phyloP scores from a whole-genome alignment of 2,797 vertebrate genomes.

The Acanthurus leucopareius region DNA sequence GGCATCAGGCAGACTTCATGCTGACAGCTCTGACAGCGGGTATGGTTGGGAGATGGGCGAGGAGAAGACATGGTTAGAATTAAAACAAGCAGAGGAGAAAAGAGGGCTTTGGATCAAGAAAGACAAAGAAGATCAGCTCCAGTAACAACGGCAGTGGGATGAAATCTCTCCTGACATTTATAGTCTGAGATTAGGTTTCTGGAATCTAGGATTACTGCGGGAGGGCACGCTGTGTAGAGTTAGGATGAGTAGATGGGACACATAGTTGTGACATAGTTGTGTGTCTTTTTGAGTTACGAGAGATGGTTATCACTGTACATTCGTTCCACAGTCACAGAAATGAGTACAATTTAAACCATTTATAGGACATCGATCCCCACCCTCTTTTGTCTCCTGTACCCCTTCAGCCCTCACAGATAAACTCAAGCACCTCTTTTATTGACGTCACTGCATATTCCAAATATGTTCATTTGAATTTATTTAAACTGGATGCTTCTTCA shows the following conservation, averaged over 20 bases:
- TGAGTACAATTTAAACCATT: neutral
- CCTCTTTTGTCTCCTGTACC: no score
- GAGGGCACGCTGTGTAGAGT: constrained; percentile 32
- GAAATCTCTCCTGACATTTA: constrained; percentile 63
- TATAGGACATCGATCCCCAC: neutral
- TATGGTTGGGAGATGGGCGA: constrained; percentile 31
- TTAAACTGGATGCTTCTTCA: neutral
- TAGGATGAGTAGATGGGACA: constrained; percentile 33
- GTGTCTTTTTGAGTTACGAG: neutral
- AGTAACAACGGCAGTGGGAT: constrained; percentile 52
- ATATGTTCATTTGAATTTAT: neutral
- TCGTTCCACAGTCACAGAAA: neutral
- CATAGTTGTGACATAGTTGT: neutral
- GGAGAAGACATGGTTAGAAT: constrained; percentile 58
- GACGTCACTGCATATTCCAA: neutral
- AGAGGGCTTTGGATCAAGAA: constrained; percentile 56
- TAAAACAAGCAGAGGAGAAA: constrained; percentile 50
- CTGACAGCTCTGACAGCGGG: constrained; percentile 68
- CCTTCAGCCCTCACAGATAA: neutral
- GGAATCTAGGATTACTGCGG: constrained; percentile 48
- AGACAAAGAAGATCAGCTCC: constrained; percentile 47
- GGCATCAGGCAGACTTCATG: constrained; percentile 45
- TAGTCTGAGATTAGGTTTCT: constrained; percentile 61
- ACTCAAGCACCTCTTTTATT: neutral
- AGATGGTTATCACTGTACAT: neutral